Conservation (phyloP, 2,113 vertebrate genomes). For the Macrotus californicus region DNA sequence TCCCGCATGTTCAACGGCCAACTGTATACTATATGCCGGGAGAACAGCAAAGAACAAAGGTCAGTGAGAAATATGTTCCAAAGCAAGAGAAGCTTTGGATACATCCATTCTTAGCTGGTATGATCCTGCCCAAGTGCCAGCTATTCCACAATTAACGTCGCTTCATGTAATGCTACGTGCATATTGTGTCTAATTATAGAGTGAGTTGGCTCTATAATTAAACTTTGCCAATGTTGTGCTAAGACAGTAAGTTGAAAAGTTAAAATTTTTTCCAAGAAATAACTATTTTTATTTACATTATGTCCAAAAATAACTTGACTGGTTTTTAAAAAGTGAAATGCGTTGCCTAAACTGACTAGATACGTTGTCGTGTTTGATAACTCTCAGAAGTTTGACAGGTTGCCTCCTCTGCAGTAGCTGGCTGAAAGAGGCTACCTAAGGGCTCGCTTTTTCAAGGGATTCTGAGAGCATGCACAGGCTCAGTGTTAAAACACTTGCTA, state of each 20-base stretch:
- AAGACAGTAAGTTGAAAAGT: neutral
- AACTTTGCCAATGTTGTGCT: neutral
- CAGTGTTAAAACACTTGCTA: neutral
- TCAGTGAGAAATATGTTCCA: slow-evolving; percentile 37
- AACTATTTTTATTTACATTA: neutral
- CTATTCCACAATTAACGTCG: neutral
- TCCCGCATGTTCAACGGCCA: neutral
- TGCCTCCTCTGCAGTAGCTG: neutral
- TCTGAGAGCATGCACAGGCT: neutral
- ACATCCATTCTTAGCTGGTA: neutral
- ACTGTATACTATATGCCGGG: neutral
- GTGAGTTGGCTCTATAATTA: neutral
- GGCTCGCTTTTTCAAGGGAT: neutral
- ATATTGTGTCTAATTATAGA: neutral
- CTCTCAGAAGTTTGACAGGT: neutral
- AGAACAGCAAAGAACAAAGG: neutral
- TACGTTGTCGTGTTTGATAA: neutral
- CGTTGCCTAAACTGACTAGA: neutral
- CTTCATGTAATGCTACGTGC: neutral
- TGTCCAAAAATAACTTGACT: neutral
- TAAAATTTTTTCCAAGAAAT: neutral
- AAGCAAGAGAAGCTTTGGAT: neutral
- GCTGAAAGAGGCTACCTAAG: neutral
- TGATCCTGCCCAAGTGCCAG: neutral
- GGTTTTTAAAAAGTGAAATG: neutral